Base-by-base conservation (phyloP, 2,888 invertebrate genomes). In the Gasteruption jaculator region DNA sequence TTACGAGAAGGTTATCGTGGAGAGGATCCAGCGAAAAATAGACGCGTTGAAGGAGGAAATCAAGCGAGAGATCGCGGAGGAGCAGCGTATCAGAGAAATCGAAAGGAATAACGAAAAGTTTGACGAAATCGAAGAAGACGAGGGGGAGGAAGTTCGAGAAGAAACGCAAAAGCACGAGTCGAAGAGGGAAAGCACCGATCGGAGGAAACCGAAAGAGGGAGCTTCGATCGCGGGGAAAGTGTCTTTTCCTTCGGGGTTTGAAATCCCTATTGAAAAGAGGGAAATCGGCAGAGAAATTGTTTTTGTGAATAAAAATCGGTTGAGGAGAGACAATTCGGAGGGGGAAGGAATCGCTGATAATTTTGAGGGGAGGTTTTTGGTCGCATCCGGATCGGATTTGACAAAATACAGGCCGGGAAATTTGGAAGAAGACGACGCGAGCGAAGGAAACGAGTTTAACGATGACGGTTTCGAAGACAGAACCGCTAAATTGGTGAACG, bases 11-110 rank as follows among this genome's bases (percentile, higher is more conserved):
- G 50, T 60, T 7, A 53, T 70, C 8, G 65, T 70, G 45, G 51
- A 61, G n/a, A 58, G 66, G 42, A 69, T 73, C 34, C 61, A 70
- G 49, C 48, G 59, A 10, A 68, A 63, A 49, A 69, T 72, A 32
- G 61, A 65, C 15, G 58, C 62, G 8, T 68, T 73, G 21, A 73
- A 71, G 41, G 68, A 67, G 10, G 63, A 72, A 38, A 68, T 73
- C 2, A 68, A 67, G 36, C 57, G 68, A 3, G 68, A 72, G 48
- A 62, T 71, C 19, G 63, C 59, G 20, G 53, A 50, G 7, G 56
- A 55, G 4, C 49, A 50, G 3, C 51, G 42, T 6, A 43, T 56
- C 3, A 43, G 48, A 0, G 55, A 53, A 22, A 63, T 61, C 42
- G 51, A 56, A 32, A 49, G 45, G n/a, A 65, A 62, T 24, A 65